Base-by-base conservation (phyloP, 2,797 vertebrate species). In the Gymnoscopelus braueri region DNA sequence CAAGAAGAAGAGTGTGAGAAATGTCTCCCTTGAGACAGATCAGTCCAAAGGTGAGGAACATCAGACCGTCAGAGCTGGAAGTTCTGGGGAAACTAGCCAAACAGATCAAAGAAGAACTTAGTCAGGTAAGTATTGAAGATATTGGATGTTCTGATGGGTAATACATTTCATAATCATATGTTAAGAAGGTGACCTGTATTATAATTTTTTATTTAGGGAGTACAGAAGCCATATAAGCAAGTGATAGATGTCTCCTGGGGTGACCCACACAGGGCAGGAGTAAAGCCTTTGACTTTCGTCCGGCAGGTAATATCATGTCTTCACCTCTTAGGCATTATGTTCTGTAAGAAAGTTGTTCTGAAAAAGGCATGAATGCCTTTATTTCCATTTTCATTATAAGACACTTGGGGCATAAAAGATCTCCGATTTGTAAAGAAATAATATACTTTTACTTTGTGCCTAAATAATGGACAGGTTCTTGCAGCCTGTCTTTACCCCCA, bases 201-300 rank as follows among this genome's bases (percentile, higher is more conserved):
- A 29, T 29, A 77, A 6, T 14, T 19, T 55, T 0, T 3, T 59
- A 2, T 70, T 14, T 44, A 94, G 94, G 91, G 90, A 51, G 53
- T 62, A 48, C 68, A 7, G 56, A 94, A 83, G 74, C 78, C 81
- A 1, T 94, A 74, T 66, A 77, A 69, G 13, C 74, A 90, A 3
- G 56, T 95, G 26, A 84, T 94, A 23, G 57, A 93, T 47, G 73
- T 92, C 4, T 81, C 44, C 8, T 80, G 35, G 39, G 88, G 83
- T 0, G 88, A 94, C 74, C 54, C 62, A 0, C 94, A 95, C 29
- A 67, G 1, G 0, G 35, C 26, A 11, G 93, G 93, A 1, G 5
- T 93, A 26, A 93, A 91, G 59, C 93, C 92, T 54, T 69, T 94
- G 66, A 69, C 93, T 2, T 94, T 93, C 74, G 75, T 89, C 54